phyloP scores from a whole-genome alignment of 1,140 invertebrate genomes.

The Odontomachus brunneus region DNA sequence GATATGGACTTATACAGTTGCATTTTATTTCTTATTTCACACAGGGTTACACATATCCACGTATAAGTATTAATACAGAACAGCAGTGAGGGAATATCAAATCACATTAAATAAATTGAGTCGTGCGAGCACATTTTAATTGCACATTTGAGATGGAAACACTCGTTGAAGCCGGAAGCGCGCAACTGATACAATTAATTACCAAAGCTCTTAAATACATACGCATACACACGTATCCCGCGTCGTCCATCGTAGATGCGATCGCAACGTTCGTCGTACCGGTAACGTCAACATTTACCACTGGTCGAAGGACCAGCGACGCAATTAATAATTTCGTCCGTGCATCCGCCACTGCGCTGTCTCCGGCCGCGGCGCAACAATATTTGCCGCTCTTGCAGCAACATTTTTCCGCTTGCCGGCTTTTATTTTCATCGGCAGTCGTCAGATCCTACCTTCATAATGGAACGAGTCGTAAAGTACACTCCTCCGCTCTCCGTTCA shows the following conservation, averaged over 20 bases:
- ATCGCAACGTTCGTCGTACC: slow-evolving; percentile 68
- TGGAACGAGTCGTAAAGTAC: slow-evolving; percentile 67
- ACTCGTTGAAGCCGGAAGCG: slow-evolving; percentile 19
- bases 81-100: neutral
- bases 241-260: slow-evolving; percentile 44
- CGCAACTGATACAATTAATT: slow-evolving; percentile 57
- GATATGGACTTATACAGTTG: no score
- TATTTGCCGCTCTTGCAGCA: slow-evolving; percentile 70
- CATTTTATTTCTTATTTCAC: no score
- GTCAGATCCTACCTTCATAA: slow-evolving; percentile 62
- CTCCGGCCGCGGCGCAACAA: slow-evolving; percentile 64
- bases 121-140: slow-evolving; percentile 54
- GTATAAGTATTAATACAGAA: neutral
- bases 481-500: slow-evolving; percentile 28
- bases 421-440: slow-evolving; percentile 59
- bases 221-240: neutral
- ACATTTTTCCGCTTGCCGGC: slow-evolving; percentile 63
- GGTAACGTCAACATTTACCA: slow-evolving; percentile 74
- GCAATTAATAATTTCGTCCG: slow-evolving; percentile 73
- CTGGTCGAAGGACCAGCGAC: slow-evolving; percentile 68
- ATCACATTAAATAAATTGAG: slow-evolving; percentile 54
- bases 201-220: slow-evolving; percentile 50
- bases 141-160: slow-evolving; percentile 14
- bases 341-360: slow-evolving; percentile 59
- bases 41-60: no score